These are phyloP conservation scores for Oenanthe melanoleuca DNA, from an alignment of 2,113 vertebrate genomes.

Conservation along the genomic window DNA sequence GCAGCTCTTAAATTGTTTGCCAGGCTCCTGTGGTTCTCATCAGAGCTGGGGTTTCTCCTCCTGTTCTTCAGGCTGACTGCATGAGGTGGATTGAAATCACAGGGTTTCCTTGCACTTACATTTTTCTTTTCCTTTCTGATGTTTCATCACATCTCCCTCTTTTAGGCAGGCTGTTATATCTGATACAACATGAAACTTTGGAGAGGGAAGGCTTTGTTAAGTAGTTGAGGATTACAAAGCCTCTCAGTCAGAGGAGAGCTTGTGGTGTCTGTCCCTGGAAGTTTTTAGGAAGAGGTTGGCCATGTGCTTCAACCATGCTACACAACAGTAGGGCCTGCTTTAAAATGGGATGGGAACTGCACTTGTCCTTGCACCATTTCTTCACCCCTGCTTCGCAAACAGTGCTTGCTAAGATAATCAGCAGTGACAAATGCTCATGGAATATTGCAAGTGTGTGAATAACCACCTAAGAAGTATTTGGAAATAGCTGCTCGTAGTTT, in stretches of 20 bases:
- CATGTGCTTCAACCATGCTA: background rate
- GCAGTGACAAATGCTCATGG: background rate
- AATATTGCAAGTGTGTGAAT: background rate
- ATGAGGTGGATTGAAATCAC: background rate
- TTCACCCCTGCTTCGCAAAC: background rate
- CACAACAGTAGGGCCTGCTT: background rate
- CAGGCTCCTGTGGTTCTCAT: background rate
- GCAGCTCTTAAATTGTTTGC: background rate
- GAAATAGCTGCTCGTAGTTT: background rate
- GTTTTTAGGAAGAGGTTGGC: background rate
- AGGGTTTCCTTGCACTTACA: background rate
- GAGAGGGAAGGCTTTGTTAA: background rate
- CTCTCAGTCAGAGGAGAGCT: background rate
- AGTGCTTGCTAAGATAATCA: background rate
- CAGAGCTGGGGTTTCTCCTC: background rate
- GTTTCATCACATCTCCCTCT: background rate
- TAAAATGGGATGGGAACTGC: background rate
- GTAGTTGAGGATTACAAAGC: background rate
- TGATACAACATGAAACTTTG: background rate
- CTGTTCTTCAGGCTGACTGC: background rate
- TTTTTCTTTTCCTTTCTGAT: background rate
- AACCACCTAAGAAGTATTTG: background rate
- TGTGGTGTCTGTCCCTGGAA: background rate
- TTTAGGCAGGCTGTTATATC: background rate
- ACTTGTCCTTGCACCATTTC: background rate